Base-by-base conservation (phyloP, 2,113 vertebrate species). In the Tricholaema leucomelas region DNA sequence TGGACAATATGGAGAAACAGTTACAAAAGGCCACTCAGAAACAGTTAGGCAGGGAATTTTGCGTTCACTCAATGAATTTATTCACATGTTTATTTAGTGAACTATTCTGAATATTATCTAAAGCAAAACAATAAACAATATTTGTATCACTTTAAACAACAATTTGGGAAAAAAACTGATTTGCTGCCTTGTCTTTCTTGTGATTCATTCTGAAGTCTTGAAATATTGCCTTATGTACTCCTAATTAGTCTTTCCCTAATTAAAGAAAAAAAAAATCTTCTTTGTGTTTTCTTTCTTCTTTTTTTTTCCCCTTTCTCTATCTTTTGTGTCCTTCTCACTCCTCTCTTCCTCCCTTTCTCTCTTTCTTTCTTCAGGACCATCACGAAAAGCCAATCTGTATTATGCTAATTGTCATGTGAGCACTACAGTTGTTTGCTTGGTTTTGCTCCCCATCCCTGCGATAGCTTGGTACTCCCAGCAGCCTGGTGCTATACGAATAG, bases 401-500 rank as follows among this genome's bases (percentile, higher is more conserved):
- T 31, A 30, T 1, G 5, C 33, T 94, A 59, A 91, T 85, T 67
- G 69, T 63, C 65, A 75, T 6, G 4, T 2, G 10, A 60, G 35
- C 82, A 6, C 44, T 72, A 88, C 75, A 42, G 40, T 76, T 38
- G 58, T 82, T 93, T 89, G 50, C 52, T 79, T 64, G 38, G 11
- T 52, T 90, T 83, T 84, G 23, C 66, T 89, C 55, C 33, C 65
- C 4, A 3, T 74, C 70, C 18, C 69, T 86, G 58, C 59, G 56
- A 56, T 85, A 84, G 85, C 64, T 71, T 65, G 80, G 96, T 82
- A 67, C 92, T 87, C 93, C 80, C 92, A 36, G 90, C 94, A 70
- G 86, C 52, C 63, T 55, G 52, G 90, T 84, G 88, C 71, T 81
- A 20, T 94, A 38, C 50, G 90, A 96, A 81, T 94, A 76, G 86